Evolutionary conservation across 2,888 invertebrate species (phyloP).

Genomic region (Oligia latruncula): DNA sequence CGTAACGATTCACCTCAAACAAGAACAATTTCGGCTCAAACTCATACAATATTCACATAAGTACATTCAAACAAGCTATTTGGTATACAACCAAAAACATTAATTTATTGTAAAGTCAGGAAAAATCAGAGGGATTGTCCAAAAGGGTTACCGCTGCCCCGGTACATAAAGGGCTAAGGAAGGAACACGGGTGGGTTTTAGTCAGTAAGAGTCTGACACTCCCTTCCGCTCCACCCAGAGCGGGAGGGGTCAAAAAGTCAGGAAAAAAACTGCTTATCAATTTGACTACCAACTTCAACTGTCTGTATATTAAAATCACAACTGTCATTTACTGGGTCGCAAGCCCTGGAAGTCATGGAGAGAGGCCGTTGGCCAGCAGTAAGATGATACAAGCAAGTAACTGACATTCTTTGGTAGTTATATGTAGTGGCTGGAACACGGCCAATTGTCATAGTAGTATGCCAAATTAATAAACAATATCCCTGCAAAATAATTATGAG

Average conservation of each 20-base stretch:
- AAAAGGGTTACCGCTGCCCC: too few species aligned
- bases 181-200: too few species aligned
- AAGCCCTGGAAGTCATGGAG: not conserved
- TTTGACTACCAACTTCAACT: not conserved
- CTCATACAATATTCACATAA: constrained; percentile 28
- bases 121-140: not conserved
- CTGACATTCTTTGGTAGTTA: not conserved
- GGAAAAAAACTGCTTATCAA: not conserved
- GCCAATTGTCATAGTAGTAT: not conserved
- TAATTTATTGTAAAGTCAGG: not conserved
- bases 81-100: not conserved
- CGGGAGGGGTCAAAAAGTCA: not conserved
- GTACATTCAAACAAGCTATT: not conserved
- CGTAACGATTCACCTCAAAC: constrained; percentile 12
- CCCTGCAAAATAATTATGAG: not conserved
- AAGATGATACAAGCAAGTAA: not conserved
- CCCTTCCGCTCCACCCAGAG: too few species aligned
- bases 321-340: not conserved
- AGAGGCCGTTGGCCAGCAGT: not conserved
- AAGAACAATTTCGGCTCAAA: constrained; percentile 15
- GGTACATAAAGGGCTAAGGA: too few species aligned
- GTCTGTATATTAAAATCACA: not conserved
- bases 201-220: too few species aligned
- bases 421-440: too few species aligned
- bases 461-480: not conserved